Percentiles rank a stretch among this genome's conserved stretches.
phyloP scores from a whole-genome alignment of 2,113 vertebrate species.

The Istiophorus platypterus region DNA sequence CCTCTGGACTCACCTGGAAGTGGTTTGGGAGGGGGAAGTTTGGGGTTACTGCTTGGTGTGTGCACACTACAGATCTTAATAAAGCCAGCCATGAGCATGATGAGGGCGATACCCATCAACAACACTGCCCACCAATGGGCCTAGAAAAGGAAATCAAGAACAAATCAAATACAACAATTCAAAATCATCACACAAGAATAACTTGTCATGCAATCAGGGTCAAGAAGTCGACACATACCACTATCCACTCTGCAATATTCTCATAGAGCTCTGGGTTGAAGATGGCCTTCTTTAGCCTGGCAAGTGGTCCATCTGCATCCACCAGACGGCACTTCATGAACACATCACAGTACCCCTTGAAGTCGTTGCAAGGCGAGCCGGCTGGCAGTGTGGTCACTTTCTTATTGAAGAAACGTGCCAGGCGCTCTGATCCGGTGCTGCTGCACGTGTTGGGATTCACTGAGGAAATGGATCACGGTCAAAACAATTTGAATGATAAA shows the following conservation, averaged over 20 bases:
- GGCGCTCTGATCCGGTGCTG: constrained; percentile 78
- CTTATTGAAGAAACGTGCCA: constrained; percentile 87
- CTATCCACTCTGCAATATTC: constrained; percentile 99
- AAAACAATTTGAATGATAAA: not conserved
- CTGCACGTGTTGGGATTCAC: constrained; percentile 81
- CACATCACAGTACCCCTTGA: constrained; percentile 98
- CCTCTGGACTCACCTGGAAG: constrained; percentile 91
- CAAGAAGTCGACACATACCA: constrained; percentile 84
- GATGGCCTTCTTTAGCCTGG: constrained; percentile 97
- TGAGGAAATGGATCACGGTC: constrained; percentile 38
- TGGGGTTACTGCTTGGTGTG: constrained; percentile 99
- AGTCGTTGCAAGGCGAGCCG: constrained; percentile 98
- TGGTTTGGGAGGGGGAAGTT: constrained; percentile 98
- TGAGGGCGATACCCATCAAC: constrained; percentile 97
- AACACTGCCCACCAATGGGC: constrained; percentile 98
- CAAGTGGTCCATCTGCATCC: constrained; percentile 96
- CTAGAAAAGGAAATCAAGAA: constrained; percentile 74
- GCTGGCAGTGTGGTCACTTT: constrained; percentile 95
- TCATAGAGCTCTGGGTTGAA: constrained; percentile 98
- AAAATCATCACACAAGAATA: constrained; percentile 10
- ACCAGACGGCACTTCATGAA: constrained; percentile 98
- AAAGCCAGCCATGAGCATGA: constrained; percentile 99
- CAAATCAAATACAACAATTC: constrained; percentile 82
- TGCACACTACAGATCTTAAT: constrained; percentile 99
- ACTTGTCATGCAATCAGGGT: not conserved